Evolutionary conservation across 1,140 invertebrate genomes (phyloP).

Genomic region (Pseudomyrmex pallidus): DNA sequence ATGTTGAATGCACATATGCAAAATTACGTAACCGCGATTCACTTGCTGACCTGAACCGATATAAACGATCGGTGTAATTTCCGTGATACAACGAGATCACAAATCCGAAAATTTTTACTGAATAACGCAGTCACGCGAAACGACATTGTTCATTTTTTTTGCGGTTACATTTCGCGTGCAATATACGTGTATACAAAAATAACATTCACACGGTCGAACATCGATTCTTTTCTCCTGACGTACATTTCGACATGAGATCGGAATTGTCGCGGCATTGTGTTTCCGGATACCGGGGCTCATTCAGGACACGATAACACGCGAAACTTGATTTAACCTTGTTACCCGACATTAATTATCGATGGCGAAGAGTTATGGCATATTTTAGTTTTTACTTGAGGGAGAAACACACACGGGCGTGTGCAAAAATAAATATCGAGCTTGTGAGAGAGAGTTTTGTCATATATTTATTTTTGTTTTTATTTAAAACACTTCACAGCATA

Average conservation of each 20-base stretch:
- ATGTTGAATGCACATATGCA: not conserved
- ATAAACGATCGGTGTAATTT: not conserved
- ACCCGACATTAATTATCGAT: not conserved
- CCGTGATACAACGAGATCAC: not conserved
- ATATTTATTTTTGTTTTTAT: not conserved
- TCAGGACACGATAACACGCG: conserved; percentile 25
- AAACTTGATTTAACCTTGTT: conserved; percentile 30
- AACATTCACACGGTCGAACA: not conserved
- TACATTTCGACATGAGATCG: not conserved
- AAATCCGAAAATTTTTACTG: conserved; percentile 6
- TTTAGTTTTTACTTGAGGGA: not conserved
- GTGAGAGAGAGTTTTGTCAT: not conserved
- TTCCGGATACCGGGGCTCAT: not conserved
- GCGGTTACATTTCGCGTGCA: not conserved
- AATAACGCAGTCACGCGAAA: conserved; percentile 1
- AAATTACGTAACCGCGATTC: not conserved
- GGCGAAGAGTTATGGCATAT: not conserved
- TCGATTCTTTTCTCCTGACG: conserved; percentile 3
- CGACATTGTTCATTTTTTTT: not conserved
- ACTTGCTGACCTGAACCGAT: not conserved
- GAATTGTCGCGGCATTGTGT: not conserved
- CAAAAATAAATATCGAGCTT: not conserved
- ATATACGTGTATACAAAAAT: conserved; percentile 14
- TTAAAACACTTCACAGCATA: conserved; percentile 19
- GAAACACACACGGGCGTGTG: not conserved